phyloP scores from a whole-genome alignment of 2,797 vertebrate genomes.

The Amazona finschi region DNA sequence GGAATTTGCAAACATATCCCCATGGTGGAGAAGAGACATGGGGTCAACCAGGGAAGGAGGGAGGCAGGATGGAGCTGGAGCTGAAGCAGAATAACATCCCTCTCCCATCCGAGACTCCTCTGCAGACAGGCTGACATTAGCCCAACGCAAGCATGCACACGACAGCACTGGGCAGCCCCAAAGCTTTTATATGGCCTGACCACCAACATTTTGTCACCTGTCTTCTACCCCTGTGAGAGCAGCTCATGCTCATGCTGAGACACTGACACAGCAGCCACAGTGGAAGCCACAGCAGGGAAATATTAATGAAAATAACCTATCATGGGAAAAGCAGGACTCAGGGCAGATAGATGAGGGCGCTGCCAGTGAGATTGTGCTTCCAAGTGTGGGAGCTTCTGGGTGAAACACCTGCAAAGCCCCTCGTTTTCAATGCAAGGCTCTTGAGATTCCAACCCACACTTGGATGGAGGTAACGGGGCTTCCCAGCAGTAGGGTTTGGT shows the following conservation, averaged over 20 bases:
- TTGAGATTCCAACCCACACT: background rate
- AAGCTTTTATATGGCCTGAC: background rate
- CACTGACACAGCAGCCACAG: background rate
- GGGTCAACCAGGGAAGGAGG: background rate
- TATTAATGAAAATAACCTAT: conserved; percentile 15
- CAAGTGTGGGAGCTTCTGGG: background rate
- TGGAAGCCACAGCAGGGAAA: background rate
- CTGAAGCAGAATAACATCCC: background rate
- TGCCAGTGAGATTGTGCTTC: fast-evolving
- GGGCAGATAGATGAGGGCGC: background rate
- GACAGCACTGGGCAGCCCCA: background rate
- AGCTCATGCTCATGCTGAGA: background rate
- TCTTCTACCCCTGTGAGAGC: background rate
- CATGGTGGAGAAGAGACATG: background rate
- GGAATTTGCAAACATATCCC: background rate
- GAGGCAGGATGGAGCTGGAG: background rate
- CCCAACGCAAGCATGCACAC: background rate
- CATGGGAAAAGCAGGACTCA: background rate
- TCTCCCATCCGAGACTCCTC: background rate
- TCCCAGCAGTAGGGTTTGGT: background rate
- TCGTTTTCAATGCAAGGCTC: background rate
- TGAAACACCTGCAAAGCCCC: background rate
- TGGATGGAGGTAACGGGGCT: fast-evolving
- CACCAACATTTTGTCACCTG: background rate
- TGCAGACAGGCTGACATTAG: background rate